A percentile compares a stretch with the other conserved stretches of the same genome.
phyloP scores from a whole-genome alignment of 2,113 vertebrate genomes.

The Prinia subflava region DNA sequence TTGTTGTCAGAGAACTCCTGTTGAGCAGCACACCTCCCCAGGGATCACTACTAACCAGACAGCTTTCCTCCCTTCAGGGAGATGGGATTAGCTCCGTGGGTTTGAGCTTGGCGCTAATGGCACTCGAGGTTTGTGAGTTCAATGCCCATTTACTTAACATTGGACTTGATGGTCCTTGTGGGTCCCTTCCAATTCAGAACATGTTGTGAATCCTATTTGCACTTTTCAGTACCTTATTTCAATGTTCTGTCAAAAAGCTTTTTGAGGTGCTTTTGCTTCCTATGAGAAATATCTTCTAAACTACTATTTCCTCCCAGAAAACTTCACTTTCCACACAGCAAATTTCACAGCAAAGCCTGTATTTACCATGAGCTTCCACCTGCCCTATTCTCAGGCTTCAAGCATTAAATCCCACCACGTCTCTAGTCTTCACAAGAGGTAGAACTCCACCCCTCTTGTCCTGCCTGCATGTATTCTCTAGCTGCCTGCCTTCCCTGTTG shows the following conservation, averaged over 20 bases:
- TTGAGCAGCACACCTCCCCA: not conserved
- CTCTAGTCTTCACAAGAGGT: not conserved
- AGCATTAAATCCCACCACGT: not conserved
- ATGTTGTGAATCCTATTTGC: not conserved
- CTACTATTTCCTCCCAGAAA: not conserved
- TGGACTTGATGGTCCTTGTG: not conserved
- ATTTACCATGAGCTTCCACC: not conserved
- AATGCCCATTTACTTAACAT: not conserved
- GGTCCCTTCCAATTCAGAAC: not conserved
- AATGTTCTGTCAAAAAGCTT: not conserved
- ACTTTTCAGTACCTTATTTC: not conserved
- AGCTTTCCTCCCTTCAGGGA: not conserved
- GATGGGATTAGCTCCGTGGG: not conserved
- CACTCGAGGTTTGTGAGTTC: not conserved
- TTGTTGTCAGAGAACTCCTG: not conserved
- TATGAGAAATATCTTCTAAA: not conserved
- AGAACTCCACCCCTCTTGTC: not conserved
- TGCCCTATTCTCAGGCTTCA: not conserved
- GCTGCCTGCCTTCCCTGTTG: not conserved
- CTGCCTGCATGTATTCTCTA: not conserved
- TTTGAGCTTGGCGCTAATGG: not conserved
- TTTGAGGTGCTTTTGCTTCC: not conserved
- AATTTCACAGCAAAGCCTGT: not conserved
- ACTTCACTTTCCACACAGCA: not conserved
- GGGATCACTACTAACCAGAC: not conserved